Conservation (phyloP, 37 sponge, comb jelly and placozoan genomes). For the Haliclona indistincta region DNA sequence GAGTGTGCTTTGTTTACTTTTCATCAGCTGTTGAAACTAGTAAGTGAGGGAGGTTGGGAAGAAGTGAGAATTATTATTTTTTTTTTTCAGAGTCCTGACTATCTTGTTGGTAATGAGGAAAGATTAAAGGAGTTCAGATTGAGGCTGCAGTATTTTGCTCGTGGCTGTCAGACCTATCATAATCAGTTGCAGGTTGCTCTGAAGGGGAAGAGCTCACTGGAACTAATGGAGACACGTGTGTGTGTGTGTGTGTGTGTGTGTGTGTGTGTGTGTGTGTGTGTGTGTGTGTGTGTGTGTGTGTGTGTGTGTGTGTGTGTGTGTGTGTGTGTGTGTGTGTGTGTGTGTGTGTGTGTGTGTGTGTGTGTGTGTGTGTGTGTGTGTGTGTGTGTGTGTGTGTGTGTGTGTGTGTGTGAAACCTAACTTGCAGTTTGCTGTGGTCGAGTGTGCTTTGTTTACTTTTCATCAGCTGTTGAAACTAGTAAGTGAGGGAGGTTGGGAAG, state of each 20-base stretch:
- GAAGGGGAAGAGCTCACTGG: slow-evolving; percentile 43
- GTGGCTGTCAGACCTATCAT: slow-evolving; percentile 68
- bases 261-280: too few relatives aligned
- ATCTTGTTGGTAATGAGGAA: slow-evolving; percentile 33
- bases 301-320: too few relatives aligned
- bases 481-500: too few relatives aligned
- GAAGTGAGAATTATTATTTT: too few relatives aligned
- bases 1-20: slow-evolving; percentile 67
- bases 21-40: slow-evolving; percentile 41
- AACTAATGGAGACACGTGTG: slow-evolving; percentile 64
- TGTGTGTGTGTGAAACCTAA: slow-evolving; percentile 29
- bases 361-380: too few relatives aligned
- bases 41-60: too few relatives aligned
- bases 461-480: slow-evolving; percentile 44
- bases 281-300: too few relatives aligned
- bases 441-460: slow-evolving; percentile 62
- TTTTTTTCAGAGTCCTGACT: slow-evolving; percentile 23
- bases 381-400: too few relatives aligned
- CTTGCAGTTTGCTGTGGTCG: slow-evolving; percentile 65
- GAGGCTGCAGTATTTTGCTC: slow-evolving; percentile 74
- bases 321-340: too few relatives aligned
- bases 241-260: slow-evolving; percentile 10
- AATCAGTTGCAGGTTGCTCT: slow-evolving; percentile 45
- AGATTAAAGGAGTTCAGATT: slow-evolving; percentile 58
- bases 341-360: too few relatives aligned